Evolutionary conservation across 2,888 invertebrate genomes (phyloP).

Genomic region (Melanostoma mellinum): DNA sequence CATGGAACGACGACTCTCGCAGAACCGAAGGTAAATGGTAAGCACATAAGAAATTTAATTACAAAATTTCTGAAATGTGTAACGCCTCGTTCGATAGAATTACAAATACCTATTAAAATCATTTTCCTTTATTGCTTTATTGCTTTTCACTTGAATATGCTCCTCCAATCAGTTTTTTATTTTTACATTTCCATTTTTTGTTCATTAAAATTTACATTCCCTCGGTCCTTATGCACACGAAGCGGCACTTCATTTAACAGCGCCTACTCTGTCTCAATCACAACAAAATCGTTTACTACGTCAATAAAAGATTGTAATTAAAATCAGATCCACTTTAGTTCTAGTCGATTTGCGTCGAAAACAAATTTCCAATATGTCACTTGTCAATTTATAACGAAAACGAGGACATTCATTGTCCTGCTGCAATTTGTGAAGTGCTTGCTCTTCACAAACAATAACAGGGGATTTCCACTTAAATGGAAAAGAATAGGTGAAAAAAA

Average conservation of each 20-base stretch:
- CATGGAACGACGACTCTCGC: no score
- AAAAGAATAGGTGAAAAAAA: background rate
- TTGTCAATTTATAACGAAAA: conserved; percentile 4
- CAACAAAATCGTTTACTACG: background rate
- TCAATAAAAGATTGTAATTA: conserved; percentile 40
- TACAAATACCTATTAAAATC: no score
- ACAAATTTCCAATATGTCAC: conserved; percentile 24
- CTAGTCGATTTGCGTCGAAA: conserved; percentile 14
- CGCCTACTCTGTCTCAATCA: no score
- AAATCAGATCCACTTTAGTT: conserved; percentile 22
- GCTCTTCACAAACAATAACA: background rate
- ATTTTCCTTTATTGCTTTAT: no score
- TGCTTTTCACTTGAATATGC: no score
- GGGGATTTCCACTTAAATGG: background rate
- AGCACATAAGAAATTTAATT: no score
- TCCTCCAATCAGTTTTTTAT: no score
- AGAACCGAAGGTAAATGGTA: no score
- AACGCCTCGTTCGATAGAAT: no score
- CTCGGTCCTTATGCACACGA: background rate
- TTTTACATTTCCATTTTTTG: no score
- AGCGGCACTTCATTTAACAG: background rate
- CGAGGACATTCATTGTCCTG: conserved; percentile 31
- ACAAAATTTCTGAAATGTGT: no score
- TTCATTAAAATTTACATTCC: background rate
- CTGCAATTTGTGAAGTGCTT: conserved; percentile 4